Base-by-base conservation (phyloP, 2,113 vertebrate species). In the Cromileptes altivelis region DNA sequence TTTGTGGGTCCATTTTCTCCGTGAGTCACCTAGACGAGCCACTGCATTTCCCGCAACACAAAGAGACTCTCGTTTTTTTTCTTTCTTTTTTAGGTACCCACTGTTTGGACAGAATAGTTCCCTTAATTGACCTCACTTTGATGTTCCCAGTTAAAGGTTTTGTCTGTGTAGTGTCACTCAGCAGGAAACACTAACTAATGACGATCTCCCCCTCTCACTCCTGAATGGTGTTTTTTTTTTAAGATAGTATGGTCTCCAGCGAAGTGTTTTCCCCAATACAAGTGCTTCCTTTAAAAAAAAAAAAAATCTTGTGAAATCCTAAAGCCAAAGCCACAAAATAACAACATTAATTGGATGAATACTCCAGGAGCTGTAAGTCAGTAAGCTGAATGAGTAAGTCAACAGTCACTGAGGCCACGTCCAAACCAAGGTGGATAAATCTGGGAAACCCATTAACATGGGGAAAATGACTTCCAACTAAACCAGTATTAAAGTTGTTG, bases 101-200 rank as follows among this genome's bases (percentile, higher is more conserved):
- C 86, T 80, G 82, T 86, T 85, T 68, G 82, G 81, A 82, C 84
- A 90, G 83, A 88, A 86, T 81, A 80, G 80, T 82, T 74, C 78
- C 65, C 33, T 84, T 91, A 91, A 91, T 90, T 84, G 88, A 89
- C 84, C 71, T 21, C 10, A 15, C 90, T 92, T 93, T 94, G 85
- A 92, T 88, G 88, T 78, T 62, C 60, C 77, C 71, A 62, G 74
- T 94, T 92, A 87, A 92, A 88, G 62, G 73, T 76, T 87, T 89
- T 82, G 85, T 87, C 86, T 93, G 89, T 84, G 77, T 50, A 83
- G 77, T 79, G 80, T 93, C 88, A 88, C 88, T 90, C 85, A 91
- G 87, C 82, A 85, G 90, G 90, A 69, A 76, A 75, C 88, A 33
- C 68, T 23, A 80, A 82, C 85, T 91, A 78, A 92, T 88, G 82